Conservation (phyloP, 2,113 vertebrate species). For the Pseudorasbora parva region DNA sequence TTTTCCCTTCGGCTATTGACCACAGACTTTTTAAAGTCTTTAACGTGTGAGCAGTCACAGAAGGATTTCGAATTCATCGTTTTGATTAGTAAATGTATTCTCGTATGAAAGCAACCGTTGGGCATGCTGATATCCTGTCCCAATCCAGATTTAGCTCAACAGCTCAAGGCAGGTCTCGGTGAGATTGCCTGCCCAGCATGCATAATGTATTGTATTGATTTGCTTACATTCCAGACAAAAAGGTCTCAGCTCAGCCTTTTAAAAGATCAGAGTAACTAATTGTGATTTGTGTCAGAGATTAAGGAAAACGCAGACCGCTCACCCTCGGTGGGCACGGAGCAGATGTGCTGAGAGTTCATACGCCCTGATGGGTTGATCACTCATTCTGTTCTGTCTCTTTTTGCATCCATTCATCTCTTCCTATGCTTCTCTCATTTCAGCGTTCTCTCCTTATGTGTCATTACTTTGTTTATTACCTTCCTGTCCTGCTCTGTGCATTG, state of each 20-base stretch:
- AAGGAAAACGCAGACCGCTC: constrained; percentile 67
- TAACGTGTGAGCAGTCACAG: background rate
- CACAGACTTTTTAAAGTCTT: background rate
- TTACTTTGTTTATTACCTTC: constrained; percentile 21
- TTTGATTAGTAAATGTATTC: constrained; percentile 18
- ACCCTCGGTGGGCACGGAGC: constrained; percentile 64
- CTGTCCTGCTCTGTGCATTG: constrained; percentile 54
- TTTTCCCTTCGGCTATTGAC: background rate
- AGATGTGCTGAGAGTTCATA: constrained; percentile 65
- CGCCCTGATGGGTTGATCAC: constrained; percentile 68
- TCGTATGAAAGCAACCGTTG: constrained; percentile 34
- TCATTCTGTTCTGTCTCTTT: constrained; percentile 40
- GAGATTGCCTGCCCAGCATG: constrained; percentile 61
- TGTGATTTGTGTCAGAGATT: constrained; percentile 78
- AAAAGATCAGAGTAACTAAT: constrained; percentile 72
- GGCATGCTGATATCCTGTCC: constrained; percentile 32
- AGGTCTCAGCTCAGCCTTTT: constrained; percentile 56
- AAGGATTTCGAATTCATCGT: background rate
- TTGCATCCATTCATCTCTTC: constrained; percentile 55
- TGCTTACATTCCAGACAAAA: constrained; percentile 63
- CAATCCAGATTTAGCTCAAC: constrained; percentile 46
- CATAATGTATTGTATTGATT: constrained; percentile 76
- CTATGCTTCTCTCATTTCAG: constrained; percentile 17
- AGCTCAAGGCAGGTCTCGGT: constrained; percentile 53
- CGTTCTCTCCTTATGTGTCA: background rate